These are phyloP conservation scores for Chiropotes sagulatus DNA, from an alignment of 2,797 vertebrate species.

Conservation along the genomic window DNA sequence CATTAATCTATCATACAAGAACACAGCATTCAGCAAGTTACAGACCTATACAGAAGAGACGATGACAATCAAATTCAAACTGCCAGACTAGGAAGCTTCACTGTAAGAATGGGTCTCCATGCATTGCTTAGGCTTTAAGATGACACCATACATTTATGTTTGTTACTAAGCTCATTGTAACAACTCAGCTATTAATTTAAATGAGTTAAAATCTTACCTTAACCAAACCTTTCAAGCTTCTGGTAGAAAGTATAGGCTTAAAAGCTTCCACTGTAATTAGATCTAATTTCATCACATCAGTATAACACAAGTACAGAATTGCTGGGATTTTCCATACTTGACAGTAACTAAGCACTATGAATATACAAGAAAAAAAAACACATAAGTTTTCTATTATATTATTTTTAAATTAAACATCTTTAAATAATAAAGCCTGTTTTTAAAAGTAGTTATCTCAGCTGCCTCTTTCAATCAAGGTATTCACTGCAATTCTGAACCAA, in stretches of 20 bases:
- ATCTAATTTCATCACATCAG: slow-evolving; percentile 91
- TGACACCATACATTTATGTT: background rate
- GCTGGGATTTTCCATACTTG: slow-evolving; percentile 91
- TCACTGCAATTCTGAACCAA: background rate
- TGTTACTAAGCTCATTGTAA: background rate
- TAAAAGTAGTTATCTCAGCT: background rate
- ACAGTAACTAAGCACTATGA: slow-evolving; percentile 92
- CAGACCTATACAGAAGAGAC: background rate
- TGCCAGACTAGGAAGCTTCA: background rate
- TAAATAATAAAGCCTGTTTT: background rate
- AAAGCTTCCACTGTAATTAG: slow-evolving; percentile 91
- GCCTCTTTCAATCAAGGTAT: background rate
- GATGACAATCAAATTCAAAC: background rate
- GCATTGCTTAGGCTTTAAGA: background rate
- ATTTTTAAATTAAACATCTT: background rate
- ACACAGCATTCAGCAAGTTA: background rate
- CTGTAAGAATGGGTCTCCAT: background rate
- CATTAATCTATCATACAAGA: background rate
- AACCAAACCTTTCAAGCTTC: slow-evolving; percentile 82
- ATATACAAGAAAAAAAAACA: fast-evolving
- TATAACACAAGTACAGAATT: slow-evolving; percentile 93
- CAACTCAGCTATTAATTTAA: background rate
- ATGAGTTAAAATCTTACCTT: slow-evolving; percentile 86
- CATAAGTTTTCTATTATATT: background rate
- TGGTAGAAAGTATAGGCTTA: slow-evolving; percentile 87